A percentile compares a stretch with the other conserved stretches of the same genome.
These are phyloP conservation scores for Leucosticte australis DNA, from an alignment of 2,113 vertebrate genomes.

Conservation along the genomic window DNA sequence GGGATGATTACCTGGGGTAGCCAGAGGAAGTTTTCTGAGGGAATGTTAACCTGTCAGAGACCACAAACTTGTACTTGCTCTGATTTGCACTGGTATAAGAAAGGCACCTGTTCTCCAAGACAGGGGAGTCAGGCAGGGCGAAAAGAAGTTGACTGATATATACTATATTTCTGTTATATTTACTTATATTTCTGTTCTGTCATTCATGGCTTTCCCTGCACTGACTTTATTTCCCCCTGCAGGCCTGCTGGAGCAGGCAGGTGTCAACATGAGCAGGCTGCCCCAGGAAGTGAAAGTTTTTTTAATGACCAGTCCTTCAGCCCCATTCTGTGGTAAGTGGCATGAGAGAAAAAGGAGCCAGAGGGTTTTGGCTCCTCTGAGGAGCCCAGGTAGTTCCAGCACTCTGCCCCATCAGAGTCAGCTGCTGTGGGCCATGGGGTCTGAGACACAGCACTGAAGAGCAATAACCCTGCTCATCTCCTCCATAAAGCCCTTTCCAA, in stretches of 20 bases:
- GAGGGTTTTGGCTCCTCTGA: neutral
- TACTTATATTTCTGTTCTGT: neutral
- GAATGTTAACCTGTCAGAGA: neutral
- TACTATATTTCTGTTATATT: neutral
- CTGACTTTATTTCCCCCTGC: neutral
- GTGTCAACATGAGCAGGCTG: conserved; percentile 72
- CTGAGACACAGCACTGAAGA: neutral
- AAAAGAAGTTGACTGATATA: neutral
- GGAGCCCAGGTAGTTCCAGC: neutral
- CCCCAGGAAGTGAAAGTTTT: conserved; percentile 83
- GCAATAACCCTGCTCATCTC: neutral
- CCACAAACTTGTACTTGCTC: neutral
- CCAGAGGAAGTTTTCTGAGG: neutral
- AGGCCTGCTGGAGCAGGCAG: conserved; percentile 82
- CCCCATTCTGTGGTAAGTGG: conserved; percentile 87
- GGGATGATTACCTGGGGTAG: neutral
- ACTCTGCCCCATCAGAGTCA: neutral
- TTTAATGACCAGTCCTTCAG: conserved; percentile 77
- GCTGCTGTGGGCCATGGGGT: neutral
- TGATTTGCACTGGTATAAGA: neutral
- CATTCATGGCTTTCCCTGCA: neutral
- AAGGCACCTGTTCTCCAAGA: neutral
- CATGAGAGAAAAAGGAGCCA: conserved; percentile 10
- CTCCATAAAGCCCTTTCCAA: neutral
- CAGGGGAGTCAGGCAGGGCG: neutral